Percentiles rank a stretch among this genome's conserved stretches.
Conservation (phyloP, 2,888 invertebrate genomes). For the Scelioninae gen. 2 region DNA sequence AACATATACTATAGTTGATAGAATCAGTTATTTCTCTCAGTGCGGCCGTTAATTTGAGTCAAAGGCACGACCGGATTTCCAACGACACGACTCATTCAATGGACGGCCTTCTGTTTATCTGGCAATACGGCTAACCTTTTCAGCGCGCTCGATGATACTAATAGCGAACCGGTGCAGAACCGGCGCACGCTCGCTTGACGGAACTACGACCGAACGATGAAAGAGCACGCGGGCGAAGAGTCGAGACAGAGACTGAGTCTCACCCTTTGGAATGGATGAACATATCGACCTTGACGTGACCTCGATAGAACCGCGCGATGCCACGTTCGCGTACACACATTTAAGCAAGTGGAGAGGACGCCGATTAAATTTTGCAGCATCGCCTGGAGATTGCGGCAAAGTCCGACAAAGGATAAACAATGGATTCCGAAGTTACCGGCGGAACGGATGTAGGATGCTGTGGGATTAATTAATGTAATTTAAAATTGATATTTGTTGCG, state of each 20-base stretch:
- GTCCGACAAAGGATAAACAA: too few relatives aligned
- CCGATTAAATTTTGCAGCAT: constrained; percentile 23
- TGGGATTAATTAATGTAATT: neutral
- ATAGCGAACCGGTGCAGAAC: constrained; percentile 46
- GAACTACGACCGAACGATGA: constrained; percentile 30
- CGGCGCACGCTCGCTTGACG: constrained; percentile 30
- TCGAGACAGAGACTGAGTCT: constrained; percentile 39
- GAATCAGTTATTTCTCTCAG: too few relatives aligned
- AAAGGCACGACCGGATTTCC: constrained; percentile 23
- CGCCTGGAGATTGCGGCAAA: neutral
- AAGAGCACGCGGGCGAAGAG: constrained; percentile 38
- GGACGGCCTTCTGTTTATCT: constrained; percentile 47
- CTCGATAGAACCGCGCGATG: constrained; percentile 35
- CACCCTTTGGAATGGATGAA: constrained; percentile 50
- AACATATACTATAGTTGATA: too few relatives aligned
- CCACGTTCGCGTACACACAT: constrained; percentile 7
- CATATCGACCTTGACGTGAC: constrained; percentile 49
- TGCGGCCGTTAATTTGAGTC: constrained; percentile 32
- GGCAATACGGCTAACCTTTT: constrained; percentile 38
- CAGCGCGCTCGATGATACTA: constrained; percentile 39
- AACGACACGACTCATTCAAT: constrained; percentile 39
- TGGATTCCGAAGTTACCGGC: neutral
- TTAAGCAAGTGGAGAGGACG: constrained; percentile 3
- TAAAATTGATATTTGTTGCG: too few relatives aligned
- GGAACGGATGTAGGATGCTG: too few relatives aligned